These are phyloP conservation scores for Leptodactylus fallax DNA, from an alignment of 2,797 vertebrate species.

Conservation along the genomic window DNA sequence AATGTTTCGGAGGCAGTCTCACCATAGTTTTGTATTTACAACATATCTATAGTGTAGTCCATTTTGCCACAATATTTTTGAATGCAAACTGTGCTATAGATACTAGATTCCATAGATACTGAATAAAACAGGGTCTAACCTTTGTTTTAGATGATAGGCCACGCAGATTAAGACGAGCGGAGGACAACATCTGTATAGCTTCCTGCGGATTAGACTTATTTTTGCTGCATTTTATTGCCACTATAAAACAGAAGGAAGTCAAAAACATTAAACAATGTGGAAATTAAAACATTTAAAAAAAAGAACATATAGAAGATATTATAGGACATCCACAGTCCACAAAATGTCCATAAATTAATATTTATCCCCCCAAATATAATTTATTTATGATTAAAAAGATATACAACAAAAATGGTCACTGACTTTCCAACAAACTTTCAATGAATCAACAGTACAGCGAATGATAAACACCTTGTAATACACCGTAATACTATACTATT, in stretches of 20 bases:
- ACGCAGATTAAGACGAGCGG: slow-evolving; percentile 88
- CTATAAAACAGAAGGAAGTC: slow-evolving; percentile 72
- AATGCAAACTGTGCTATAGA: not conserved
- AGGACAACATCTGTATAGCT: slow-evolving; percentile 88
- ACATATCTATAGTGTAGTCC: not conserved
- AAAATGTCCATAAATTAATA: too few relatives aligned
- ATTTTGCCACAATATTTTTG: not conserved
- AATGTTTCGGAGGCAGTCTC: not conserved
- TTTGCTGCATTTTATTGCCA: slow-evolving; percentile 86
- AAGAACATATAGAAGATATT: too few relatives aligned
- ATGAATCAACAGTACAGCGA: too few relatives aligned
- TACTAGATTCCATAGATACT: not conserved
- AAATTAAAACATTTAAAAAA: too few relatives aligned
- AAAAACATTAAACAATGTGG: not conserved
- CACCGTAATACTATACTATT: too few relatives aligned
- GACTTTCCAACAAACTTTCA: too few relatives aligned
- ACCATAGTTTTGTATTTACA: not conserved
- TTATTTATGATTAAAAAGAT: too few relatives aligned
- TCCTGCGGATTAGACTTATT: slow-evolving; percentile 81
- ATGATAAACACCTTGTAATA: too few relatives aligned
- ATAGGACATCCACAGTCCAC: too few relatives aligned
- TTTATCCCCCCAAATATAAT: too few relatives aligned
- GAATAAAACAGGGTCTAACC: slow-evolving; percentile 74
- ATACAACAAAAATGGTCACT: too few relatives aligned
- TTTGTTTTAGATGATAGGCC: slow-evolving; percentile 89